phyloP scores from a whole-genome alignment of 2,113 vertebrate species.

The Bathybates hornii region DNA sequence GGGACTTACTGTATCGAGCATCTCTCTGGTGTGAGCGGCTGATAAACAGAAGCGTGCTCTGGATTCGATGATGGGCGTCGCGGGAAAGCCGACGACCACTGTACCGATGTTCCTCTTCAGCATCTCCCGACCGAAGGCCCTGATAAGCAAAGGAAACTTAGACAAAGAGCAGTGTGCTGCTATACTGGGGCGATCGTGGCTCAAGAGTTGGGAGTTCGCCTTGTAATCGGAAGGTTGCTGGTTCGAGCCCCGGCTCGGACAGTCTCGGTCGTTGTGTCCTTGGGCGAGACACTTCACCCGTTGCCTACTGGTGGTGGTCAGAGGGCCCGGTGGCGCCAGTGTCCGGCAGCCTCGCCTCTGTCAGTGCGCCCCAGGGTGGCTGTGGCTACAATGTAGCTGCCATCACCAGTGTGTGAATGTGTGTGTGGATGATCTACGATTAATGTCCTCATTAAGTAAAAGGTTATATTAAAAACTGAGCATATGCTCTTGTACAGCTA shows the following conservation, averaged over 20 bases:
- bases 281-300: too few relatives aligned
- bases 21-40: conserved; percentile 89
- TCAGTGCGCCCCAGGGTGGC: too few relatives aligned
- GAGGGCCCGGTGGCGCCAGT: too few relatives aligned
- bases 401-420: too few relatives aligned
- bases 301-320: too few relatives aligned
- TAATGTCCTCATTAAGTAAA: not conserved
- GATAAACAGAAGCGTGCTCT: conserved; percentile 94
- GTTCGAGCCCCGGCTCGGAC: too few relatives aligned
- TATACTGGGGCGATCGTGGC: too few relatives aligned
- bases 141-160: conserved; percentile 35
- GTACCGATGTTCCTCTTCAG: conserved; percentile 91
- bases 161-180: not conserved
- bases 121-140: conserved; percentile 95
- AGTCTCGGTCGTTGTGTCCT: too few relatives aligned
- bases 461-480: not conserved
- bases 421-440: not conserved
- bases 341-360: too few relatives aligned
- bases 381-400: too few relatives aligned
- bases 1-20: conserved; percentile 86
- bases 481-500: not conserved
- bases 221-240: too few relatives aligned
- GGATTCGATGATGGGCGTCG: conserved; percentile 96
- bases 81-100: conserved; percentile 94
- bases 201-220: too few relatives aligned